phyloP scores from a whole-genome alignment of 2,888 invertebrate species.

The Plebejus anna region DNA sequence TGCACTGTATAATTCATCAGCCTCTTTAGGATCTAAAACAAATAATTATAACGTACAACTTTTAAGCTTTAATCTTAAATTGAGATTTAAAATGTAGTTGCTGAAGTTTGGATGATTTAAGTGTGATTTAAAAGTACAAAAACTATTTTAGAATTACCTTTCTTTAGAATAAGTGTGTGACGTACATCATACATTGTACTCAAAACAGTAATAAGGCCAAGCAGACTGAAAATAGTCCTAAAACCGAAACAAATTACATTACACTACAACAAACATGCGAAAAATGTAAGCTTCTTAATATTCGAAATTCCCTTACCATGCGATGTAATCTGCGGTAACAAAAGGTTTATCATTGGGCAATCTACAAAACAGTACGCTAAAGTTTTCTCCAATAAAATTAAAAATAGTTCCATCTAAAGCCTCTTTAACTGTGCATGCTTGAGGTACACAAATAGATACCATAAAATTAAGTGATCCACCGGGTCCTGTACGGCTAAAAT shows the following conservation, averaged over 20 bases:
- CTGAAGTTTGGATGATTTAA: too few species aligned
- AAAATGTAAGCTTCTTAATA: too few species aligned
- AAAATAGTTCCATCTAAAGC: not conserved
- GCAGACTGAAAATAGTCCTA: constrained; percentile 24
- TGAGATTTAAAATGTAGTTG: too few species aligned
- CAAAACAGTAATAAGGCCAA: constrained; percentile 14
- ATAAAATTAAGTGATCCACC: too few species aligned
- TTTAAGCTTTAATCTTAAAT: not conserved
- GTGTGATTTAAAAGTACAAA: too few species aligned
- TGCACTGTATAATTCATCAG: constrained; percentile 37
- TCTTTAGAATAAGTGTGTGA: constrained; percentile 18
- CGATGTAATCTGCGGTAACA: constrained; percentile 51
- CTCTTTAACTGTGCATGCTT: constrained; percentile 39
- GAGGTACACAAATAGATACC: too few species aligned
- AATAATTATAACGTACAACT: not conserved
- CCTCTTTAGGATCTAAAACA: constrained; percentile 44
- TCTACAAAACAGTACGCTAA: constrained; percentile 42
- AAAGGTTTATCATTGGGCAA: constrained; percentile 54
- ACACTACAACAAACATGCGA: not conserved
- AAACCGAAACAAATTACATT: not conserved
- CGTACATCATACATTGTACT: constrained; percentile 29
- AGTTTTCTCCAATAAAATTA: constrained; percentile 32
- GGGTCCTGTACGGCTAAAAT: too few species aligned
- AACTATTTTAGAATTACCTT: constrained; percentile 18
- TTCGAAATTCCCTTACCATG: constrained; percentile 40